Percentiles rank a stretch among this genome's conserved stretches.
Evolutionary conservation across 2,888 invertebrate species (phyloP).

Genomic region (Cheilosia urbana): DNA sequence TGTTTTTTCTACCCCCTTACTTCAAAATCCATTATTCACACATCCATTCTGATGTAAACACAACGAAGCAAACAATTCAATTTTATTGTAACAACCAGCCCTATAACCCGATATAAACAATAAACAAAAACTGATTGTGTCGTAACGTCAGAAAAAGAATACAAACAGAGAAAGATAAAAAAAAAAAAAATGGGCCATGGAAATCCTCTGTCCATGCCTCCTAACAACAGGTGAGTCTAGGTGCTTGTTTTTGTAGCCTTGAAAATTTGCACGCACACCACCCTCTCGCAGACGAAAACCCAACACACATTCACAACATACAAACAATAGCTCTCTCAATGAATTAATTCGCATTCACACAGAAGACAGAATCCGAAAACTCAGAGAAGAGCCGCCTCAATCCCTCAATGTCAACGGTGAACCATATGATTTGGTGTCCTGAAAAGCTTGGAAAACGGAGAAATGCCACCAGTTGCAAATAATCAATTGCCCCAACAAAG

Average conservation of each 20-base stretch:
- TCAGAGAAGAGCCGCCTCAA: slow-evolving; percentile 25
- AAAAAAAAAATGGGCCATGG: slow-evolving; percentile 29
- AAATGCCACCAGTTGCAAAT: slow-evolving; percentile 71
- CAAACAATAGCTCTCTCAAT: not conserved
- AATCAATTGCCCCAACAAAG: slow-evolving; percentile 9
- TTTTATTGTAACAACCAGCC: slow-evolving; percentile 64
- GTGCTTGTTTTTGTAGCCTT: slow-evolving; percentile 64
- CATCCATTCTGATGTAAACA: slow-evolving; percentile 49
- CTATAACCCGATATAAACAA: slow-evolving; percentile 63
- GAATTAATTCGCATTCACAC: not conserved
- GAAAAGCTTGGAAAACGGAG: slow-evolving; percentile 42
- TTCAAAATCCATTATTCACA: slow-evolving; percentile 56
- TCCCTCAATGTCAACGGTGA: too few relatives aligned
- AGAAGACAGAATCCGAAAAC: slow-evolving; percentile 4
- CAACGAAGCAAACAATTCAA: slow-evolving; percentile 59
- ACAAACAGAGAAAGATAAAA: slow-evolving; percentile 26
- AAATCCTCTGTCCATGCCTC: slow-evolving; percentile 43
- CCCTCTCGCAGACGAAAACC: slow-evolving; percentile 38
- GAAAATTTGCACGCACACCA: slow-evolving; percentile 57
- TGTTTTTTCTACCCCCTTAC: not conserved
- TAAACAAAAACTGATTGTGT: slow-evolving; percentile 72
- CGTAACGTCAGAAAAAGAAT: slow-evolving; percentile 50
- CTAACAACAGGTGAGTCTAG: slow-evolving; percentile 70
- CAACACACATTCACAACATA: not conserved
- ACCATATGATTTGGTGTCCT: slow-evolving; percentile 49